Base-by-base conservation (phyloP, 2,797 vertebrate species). In the Glyptemys insculpta region DNA sequence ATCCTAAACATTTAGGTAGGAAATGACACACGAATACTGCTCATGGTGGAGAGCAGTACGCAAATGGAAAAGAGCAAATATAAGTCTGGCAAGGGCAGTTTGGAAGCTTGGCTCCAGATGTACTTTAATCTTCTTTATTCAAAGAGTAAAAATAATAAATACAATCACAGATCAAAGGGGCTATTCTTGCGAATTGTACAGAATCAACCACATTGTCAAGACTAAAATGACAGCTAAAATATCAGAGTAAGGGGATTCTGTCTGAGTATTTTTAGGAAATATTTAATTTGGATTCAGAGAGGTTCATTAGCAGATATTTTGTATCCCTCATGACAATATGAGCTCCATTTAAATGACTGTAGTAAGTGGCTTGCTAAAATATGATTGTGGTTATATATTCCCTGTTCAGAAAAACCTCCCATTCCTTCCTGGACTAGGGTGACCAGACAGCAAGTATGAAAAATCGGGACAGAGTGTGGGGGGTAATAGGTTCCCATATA, bases 61-160 rank as follows among this genome's bases (percentile, higher is more conserved):
- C 44, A 94, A 96, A 96, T 95, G 89, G 89, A 87, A 97, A 97
- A 50, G 96, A 95, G 92, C 94, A 87, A 92, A 49, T 81, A 85
- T 93, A 94, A 95, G 90, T 88, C 89, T 97, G 97, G 97, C 96
- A 95, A 84, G 81, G 89, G 37, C 47, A 86, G 47, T 49, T 47
- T 41, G 83, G 88, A 86, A 97, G 91, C 93, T 91, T 97, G 92
- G 41, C 41, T 74, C 25, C 72, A 14, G 72, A 74, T 25, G 41
- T 44, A 44, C 41, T 74, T 74, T 44, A 92, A 93, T 84, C 91
- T 87, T 52, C 93, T 81, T 72, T 96, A 94, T 93, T 96, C 80
- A 82, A 85, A 88, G 56, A 88, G 87, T 92, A 62, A 74, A 97
- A 95, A 85, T 91, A 93, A 92, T 49, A 21, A 62, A 86, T 92